These are phyloP conservation scores for Gisinianus flammeolus DNA, from an alignment of 2,888 invertebrate genomes.

Conservation along the genomic window DNA sequence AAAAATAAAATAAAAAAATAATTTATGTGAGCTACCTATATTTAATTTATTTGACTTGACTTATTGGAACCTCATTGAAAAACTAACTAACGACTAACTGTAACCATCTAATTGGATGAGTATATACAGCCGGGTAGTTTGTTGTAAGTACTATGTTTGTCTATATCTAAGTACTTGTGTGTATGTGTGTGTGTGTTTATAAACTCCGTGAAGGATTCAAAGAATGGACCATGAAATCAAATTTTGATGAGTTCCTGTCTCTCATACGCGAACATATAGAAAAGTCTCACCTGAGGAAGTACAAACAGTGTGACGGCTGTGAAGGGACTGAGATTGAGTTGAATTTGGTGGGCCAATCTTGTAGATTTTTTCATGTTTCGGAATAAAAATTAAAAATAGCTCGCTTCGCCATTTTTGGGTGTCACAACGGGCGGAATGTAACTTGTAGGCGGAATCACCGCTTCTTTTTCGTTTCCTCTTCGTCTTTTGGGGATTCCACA, in stretches of 20 bases:
- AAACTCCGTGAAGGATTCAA: neutral
- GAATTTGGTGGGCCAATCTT: slow-evolving; percentile 34
- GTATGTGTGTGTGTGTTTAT: neutral
- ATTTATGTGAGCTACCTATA: no score
- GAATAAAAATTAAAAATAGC: slow-evolving; percentile 44
- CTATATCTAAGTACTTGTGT: neutral
- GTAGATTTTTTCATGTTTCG: slow-evolving; percentile 39
- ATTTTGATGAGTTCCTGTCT: neutral
- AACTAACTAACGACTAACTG: neutral
- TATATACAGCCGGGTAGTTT: neutral
- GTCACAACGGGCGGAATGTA: slow-evolving; percentile 41
- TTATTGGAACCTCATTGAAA: neutral
- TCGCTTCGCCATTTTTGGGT: slow-evolving; percentile 41
- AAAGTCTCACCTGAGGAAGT: slow-evolving; percentile 37
- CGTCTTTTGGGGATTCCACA: neutral
- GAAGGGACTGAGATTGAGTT: slow-evolving; percentile 35
- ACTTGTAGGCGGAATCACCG: slow-evolving; percentile 38
- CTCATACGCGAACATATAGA: neutral
- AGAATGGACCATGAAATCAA: slow-evolving; percentile 11
- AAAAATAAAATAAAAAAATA: neutral
- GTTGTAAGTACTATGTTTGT: neutral
- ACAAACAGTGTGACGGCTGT: slow-evolving; percentile 39
- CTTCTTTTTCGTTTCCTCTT: slow-evolving; percentile 24
- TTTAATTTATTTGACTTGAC: neutral
- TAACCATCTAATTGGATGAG: neutral